Conservation (phyloP, 2,888 invertebrate species). For the Steinernema hermaphroditum region DNA sequence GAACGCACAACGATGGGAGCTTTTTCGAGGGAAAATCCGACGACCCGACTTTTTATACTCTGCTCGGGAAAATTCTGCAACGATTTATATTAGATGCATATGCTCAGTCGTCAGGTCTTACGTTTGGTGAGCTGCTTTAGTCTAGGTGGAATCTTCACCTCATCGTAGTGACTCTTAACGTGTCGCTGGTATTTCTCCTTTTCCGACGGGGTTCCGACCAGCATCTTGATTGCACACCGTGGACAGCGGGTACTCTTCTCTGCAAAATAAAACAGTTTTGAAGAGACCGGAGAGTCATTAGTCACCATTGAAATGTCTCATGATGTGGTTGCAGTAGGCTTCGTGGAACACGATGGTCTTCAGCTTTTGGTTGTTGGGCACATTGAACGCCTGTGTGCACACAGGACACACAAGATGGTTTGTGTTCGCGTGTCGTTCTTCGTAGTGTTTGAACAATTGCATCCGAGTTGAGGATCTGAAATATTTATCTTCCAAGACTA, state of each 20-base stretch:
- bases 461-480: slow-evolving; percentile 5
- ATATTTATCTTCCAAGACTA: background rate
- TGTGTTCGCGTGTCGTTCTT: slow-evolving; percentile 34
- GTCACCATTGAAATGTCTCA: slow-evolving; percentile 33
- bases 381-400: slow-evolving; percentile 34
- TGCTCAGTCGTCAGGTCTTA: background rate
- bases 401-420: slow-evolving; percentile 35
- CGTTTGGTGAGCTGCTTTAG: background rate
- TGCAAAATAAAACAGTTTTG: background rate
- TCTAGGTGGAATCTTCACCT: slow-evolving; percentile 2
- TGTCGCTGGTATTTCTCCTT: slow-evolving; percentile 3
- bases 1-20: slow-evolving; percentile 3
- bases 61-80: background rate
- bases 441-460: slow-evolving; percentile 35
- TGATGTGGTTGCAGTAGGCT: slow-evolving; percentile 34
- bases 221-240: slow-evolving; percentile 2
- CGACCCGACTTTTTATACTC: background rate
- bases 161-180: slow-evolving; percentile 22
- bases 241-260: slow-evolving; percentile 17
- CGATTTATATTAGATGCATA: no score
- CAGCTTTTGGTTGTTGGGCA: slow-evolving; percentile 23
- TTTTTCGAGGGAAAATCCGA: background rate
- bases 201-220: background rate
- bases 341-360: slow-evolving; percentile 27
- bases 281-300: background rate